Evolutionary conservation across 2,888 invertebrate genomes (phyloP).

Genomic region (Plagodis pulveraria): DNA sequence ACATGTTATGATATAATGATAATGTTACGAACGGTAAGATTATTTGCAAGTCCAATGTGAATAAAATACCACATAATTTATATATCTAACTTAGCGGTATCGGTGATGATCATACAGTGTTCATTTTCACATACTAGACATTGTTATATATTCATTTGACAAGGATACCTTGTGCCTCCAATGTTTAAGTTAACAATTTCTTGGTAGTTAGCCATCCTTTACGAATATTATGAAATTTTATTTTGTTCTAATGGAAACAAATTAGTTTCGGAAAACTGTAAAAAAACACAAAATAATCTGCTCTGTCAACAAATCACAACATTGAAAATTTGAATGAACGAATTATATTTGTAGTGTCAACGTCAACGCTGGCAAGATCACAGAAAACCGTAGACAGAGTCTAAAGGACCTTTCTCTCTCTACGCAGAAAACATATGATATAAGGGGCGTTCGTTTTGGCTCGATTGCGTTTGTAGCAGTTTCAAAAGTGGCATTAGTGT

Average conservation of each 20-base stretch:
- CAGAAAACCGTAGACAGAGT: too few species aligned
- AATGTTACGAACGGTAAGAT: too few species aligned
- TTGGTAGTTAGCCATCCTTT: conserved; percentile 76
- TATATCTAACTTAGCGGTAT: background rate
- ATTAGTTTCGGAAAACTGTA: conserved; percentile 6
- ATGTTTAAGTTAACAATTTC: conserved; percentile 96
- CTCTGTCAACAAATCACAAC: conserved; percentile 47
- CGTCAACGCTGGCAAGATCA: conserved; percentile 12
- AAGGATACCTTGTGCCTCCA: conserved; percentile 94
- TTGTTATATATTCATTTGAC: conserved; percentile 7
- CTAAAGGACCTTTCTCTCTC: too few species aligned
- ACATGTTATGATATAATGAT: too few species aligned
- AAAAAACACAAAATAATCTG: conserved; percentile 29
- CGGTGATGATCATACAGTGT: background rate
- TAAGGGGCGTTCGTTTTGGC: too few species aligned
- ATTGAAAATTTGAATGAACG: conserved; percentile 33
- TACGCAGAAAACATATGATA: too few species aligned
- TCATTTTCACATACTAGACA: conserved; percentile 5
- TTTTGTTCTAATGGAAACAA: background rate
- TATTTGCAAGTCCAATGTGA: too few species aligned
- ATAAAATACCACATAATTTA: too few species aligned
- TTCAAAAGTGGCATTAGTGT: too few species aligned
- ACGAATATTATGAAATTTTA: background rate
- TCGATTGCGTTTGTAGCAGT: too few species aligned
- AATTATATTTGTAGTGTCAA: conserved; percentile 10